Evolutionary conservation across 2,888 invertebrate species (phyloP).

Genomic region (Nomada flava): DNA sequence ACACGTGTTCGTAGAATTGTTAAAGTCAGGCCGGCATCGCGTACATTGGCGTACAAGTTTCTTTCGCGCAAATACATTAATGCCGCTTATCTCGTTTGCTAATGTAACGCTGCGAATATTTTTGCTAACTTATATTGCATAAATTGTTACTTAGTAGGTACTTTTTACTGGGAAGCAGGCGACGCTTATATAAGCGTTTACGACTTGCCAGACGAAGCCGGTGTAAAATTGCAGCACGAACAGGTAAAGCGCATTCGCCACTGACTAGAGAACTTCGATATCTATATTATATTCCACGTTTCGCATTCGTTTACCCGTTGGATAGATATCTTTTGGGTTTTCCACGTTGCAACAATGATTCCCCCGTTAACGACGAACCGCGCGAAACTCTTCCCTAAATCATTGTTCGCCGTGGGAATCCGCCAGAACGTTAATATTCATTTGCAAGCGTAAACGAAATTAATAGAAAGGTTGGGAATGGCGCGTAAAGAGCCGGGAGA

Average conservation of each 20-base stretch:
- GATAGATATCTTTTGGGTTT: conserved; percentile 6
- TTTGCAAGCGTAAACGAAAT: neutral
- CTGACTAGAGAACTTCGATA: conserved; percentile 7
- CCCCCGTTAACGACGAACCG: neutral
- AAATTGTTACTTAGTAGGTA: conserved; percentile 23
- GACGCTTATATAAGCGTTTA: conserved; percentile 30
- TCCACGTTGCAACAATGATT: conserved; percentile 2
- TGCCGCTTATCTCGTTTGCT: neutral
- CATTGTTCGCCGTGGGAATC: neutral
- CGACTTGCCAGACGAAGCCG: neutral
- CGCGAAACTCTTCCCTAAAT: neutral
- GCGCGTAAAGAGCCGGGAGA: neutral
- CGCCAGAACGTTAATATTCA: neutral
- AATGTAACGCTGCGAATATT: conserved; percentile 14
- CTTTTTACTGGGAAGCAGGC: neutral
- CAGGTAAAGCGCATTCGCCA: conserved; percentile 38
- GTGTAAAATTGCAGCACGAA: conserved; percentile 36
- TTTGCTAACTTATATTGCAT: conserved; percentile 14
- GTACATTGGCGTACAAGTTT: neutral
- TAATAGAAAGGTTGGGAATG: neutral
- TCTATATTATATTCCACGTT: conserved; percentile 22
- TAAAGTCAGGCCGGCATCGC: too few species aligned
- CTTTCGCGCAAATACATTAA: neutral
- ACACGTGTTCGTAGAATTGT: neutral
- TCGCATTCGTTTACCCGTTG: neutral